Conservation (phyloP, 2,797 vertebrate genomes). For the Sciaenops ocellatus region DNA sequence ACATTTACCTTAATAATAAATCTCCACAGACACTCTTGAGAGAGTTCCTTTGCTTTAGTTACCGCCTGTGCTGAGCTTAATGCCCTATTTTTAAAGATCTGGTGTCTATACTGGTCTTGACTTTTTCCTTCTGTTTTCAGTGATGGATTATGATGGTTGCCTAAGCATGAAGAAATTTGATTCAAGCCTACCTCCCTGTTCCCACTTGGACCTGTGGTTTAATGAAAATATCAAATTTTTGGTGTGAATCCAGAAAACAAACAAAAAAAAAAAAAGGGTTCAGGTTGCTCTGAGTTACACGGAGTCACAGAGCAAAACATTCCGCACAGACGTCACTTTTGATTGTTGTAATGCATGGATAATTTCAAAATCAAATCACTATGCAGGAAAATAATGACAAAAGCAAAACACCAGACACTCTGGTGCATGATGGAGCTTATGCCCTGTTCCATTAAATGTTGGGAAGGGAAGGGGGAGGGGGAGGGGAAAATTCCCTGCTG, state of each 20-base stretch:
- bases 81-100: not conserved
- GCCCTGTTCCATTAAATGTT: slow-evolving; percentile 52
- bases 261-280: not conserved
- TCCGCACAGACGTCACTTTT: slow-evolving; percentile 30
- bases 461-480: too few relatives aligned
- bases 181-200: slow-evolving; percentile 4
- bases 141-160: slow-evolving; percentile 6
- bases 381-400: slow-evolving; percentile 60
- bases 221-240: slow-evolving; percentile 26
- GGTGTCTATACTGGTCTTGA: not conserved
- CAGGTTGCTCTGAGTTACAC: not conserved
- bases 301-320: slow-evolving; percentile 24
- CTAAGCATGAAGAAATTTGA: slow-evolving; percentile 3
- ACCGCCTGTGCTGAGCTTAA: slow-evolving; percentile 19
- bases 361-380: slow-evolving; percentile 54
- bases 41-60: slow-evolving; percentile 5
- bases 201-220: slow-evolving; percentile 15
- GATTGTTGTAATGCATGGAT: slow-evolving; percentile 45
- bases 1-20: slow-evolving; percentile 2
- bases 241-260: slow-evolving; percentile 23
- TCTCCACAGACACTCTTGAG: slow-evolving; percentile 5
- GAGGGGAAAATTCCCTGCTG: slow-evolving; percentile 39
- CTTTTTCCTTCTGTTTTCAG: slow-evolving; percentile 11
- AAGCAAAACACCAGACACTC: slow-evolving; percentile 31
- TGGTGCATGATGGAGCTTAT: slow-evolving; percentile 46